Conservation (phyloP, 1,140 invertebrate genomes). For the Marisa cornuarietis region DNA sequence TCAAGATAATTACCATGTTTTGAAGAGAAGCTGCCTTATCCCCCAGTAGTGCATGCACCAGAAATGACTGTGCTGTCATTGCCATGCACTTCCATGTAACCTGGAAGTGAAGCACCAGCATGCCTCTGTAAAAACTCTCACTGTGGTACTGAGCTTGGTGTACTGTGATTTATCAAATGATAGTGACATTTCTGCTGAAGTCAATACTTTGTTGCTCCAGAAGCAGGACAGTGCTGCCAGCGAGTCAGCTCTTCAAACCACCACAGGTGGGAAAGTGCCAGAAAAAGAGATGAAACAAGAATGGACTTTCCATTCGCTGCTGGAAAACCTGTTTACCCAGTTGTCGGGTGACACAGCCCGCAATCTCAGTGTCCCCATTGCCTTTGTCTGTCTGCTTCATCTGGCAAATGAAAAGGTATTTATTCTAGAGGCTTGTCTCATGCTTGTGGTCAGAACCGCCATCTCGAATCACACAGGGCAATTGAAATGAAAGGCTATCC, state of each 20-base stretch:
- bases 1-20: too few species aligned
- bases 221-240: conserved; percentile 16
- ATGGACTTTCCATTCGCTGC: conserved; percentile 69
- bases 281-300: conserved; percentile 19
- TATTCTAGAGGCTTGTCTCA: too few species aligned
- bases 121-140: too few species aligned
- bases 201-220: not conserved
- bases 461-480: too few species aligned
- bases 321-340: conserved; percentile 71
- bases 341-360: conserved; percentile 74
- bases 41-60: too few species aligned
- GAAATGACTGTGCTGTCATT: too few species aligned
- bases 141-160: too few species aligned
- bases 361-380: conserved; percentile 78
- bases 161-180: not conserved
- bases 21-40: too few species aligned
- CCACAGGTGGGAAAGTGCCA: not conserved
- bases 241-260: conserved; percentile 9
- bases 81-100: too few species aligned
- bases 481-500: too few species aligned
- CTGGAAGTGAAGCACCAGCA: too few species aligned
- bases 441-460: too few species aligned
- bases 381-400: conserved; percentile 81
- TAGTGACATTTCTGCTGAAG: not conserved
- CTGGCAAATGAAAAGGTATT: conserved; percentile 79